Evolutionary conservation across 2,888 invertebrate genomes (phyloP), one percentile per base, ranked within the genome.

Genomic region (Heliconius aoede): DNA sequence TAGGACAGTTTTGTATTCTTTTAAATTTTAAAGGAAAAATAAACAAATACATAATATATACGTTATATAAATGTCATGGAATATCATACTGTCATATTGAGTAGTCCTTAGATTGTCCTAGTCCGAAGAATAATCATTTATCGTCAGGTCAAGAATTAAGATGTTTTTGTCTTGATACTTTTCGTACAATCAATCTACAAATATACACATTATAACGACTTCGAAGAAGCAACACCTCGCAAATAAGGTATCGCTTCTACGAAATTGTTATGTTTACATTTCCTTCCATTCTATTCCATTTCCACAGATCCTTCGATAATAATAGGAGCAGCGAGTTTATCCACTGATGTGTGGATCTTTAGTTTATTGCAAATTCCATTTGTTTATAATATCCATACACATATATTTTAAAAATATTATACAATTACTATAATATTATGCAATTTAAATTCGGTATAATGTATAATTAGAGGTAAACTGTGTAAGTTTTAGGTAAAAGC

Each of bases 41-140:
- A 28, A 7, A 9, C 5, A 30, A 3, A 30, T 40, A 67, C 24
- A 67, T 67, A 24, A 67, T 67, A 26, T 36, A 18, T n/a, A 55
- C 21, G n/a, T 55, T n/a, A n/a, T 18, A 21, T 55, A 55, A 65
- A 36, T 58, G 71, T 71, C 58, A 71, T 71, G 71, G 36, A 36
- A 36, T 71, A 71, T 36, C 18, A 58, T 55, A 58, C 4, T 21
- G 26, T n/a, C 28, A 13, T 24, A 71, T 24, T n/a, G n/a, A n/a
- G n/a, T n/a, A n/a, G n/a, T n/a, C n/a, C n/a, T 55, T 30, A 24
- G 13, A 69, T 30, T 55, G 18, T 15, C n/a, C 30, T 46, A 9
- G 28, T 26, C 18, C 18, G 46, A 18, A 46, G 46, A 46, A 21
- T 21, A 18, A 46, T 46, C 46, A 46, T 21, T 46, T 46, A 46